Evolutionary conservation across 1,140 invertebrate genomes (phyloP).

Genomic region (Neodiprion fabricii): DNA sequence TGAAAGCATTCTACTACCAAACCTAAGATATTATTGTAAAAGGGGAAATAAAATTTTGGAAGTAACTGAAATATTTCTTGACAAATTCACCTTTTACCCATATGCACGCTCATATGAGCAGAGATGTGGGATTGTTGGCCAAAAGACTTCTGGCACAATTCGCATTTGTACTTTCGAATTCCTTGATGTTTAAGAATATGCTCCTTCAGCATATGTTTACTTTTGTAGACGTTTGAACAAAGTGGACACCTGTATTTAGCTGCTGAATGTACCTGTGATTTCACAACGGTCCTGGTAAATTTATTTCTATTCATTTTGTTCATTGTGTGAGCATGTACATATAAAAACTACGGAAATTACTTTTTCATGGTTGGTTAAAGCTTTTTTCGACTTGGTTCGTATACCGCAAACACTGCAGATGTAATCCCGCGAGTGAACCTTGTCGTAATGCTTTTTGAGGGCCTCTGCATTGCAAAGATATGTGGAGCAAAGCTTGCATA

Average conservation of each 20-base stretch:
- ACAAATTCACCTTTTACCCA: slow-evolving; percentile 36
- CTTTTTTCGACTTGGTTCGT: slow-evolving; percentile 39
- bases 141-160: slow-evolving; percentile 40
- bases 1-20: slow-evolving; percentile 4
- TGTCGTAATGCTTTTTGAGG: slow-evolving; percentile 37
- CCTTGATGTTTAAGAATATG: slow-evolving; percentile 49
- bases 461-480: slow-evolving; percentile 39
- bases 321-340: too few relatives aligned
- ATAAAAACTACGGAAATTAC: slow-evolving; percentile 25
- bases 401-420: slow-evolving; percentile 42
- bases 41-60: not conserved
- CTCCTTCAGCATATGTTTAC: slow-evolving; percentile 46
- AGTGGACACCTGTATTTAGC: slow-evolving; percentile 42
- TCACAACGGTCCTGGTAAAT: not conserved
- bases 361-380: slow-evolving; percentile 46
- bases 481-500: slow-evolving; percentile 43
- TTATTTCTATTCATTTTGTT: too few relatives aligned
- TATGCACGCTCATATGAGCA: slow-evolving; percentile 48
- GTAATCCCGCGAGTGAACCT: slow-evolving; percentile 41
- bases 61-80: slow-evolving; percentile 2
- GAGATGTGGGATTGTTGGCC: slow-evolving; percentile 47
- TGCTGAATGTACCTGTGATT: slow-evolving; percentile 38
- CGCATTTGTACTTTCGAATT: slow-evolving; percentile 47
- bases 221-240: slow-evolving; percentile 47
- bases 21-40: not conserved